phyloP scores from a whole-genome alignment of 2,797 vertebrate species.

The Gallirallus australis region DNA sequence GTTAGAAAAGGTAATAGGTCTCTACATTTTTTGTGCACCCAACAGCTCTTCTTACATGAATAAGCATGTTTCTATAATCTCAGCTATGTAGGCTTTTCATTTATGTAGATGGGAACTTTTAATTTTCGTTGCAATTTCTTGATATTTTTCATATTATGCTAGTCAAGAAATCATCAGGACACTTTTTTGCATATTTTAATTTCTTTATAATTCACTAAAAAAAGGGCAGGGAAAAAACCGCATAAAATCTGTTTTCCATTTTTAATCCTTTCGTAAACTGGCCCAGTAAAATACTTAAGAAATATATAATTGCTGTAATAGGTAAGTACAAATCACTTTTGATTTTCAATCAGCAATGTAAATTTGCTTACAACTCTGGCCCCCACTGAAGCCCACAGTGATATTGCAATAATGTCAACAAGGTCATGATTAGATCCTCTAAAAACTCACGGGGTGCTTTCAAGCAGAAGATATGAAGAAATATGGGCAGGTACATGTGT shows the following conservation, averaged over 20 bases:
- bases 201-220: neutral
- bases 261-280: neutral
- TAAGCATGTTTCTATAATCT: neutral
- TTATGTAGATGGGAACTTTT: neutral
- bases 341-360: neutral
- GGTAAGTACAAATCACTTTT: neutral
- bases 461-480: neutral
- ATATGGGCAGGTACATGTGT: neutral
- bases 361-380: neutral
- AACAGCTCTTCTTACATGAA: neutral
- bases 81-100: rapidly evolving
- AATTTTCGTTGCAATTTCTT: neutral
- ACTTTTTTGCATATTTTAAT: neutral
- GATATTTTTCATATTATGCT: neutral
- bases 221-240: rapidly evolving
- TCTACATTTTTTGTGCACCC: neutral
- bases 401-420: neutral
- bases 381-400: neutral
- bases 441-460: neutral
- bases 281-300: neutral
- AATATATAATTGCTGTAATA: neutral
- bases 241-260: neutral
- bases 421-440: neutral
- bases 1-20: neutral
- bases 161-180: neutral